A percentile compares a stretch with the other conserved stretches of the same genome.
These are phyloP conservation scores for Oxyura jamaicensis DNA, from an alignment of 2,113 vertebrate genomes.

Conservation along the genomic window DNA sequence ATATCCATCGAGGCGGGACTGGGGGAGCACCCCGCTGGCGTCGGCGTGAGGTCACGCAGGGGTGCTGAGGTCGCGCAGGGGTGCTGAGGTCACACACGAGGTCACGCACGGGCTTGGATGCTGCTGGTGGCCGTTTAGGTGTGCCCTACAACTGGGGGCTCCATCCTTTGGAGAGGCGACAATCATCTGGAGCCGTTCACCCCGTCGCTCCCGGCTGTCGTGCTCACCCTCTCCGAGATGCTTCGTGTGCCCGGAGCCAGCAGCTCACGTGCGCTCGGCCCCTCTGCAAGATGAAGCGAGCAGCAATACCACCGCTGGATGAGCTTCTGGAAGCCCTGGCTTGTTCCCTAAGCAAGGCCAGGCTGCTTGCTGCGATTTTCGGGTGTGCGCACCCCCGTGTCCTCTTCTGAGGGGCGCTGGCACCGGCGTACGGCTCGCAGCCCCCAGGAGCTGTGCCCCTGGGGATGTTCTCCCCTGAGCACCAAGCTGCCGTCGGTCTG, in stretches of 20 bases:
- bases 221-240: fast-evolving
- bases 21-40: not conserved
- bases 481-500: fast-evolving
- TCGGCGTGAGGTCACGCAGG: not conserved
- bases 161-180: fast-evolving
- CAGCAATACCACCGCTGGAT: fast-evolving
- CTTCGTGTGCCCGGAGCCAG: fast-evolving
- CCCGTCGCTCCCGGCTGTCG: fast-evolving
- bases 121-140: not conserved
- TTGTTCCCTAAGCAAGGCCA: not conserved
- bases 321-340: not conserved
- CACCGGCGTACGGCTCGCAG: fast-evolving
- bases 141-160: fast-evolving
- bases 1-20: not conserved
- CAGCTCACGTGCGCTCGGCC: fast-evolving
- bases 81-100: too few species aligned
- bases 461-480: constrained; percentile 26
- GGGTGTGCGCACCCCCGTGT: fast-evolving
- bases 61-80: too few species aligned
- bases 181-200: fast-evolving
- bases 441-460: not conserved
- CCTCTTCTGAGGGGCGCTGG: not conserved
- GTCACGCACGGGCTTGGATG: not conserved
- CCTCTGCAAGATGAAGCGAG: not conserved
- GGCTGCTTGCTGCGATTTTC: not conserved